Evolutionary conservation across 2,113 vertebrate genomes (phyloP), one percentile per base, ranked within the genome.

Genomic region (Prolemur simus): DNA sequence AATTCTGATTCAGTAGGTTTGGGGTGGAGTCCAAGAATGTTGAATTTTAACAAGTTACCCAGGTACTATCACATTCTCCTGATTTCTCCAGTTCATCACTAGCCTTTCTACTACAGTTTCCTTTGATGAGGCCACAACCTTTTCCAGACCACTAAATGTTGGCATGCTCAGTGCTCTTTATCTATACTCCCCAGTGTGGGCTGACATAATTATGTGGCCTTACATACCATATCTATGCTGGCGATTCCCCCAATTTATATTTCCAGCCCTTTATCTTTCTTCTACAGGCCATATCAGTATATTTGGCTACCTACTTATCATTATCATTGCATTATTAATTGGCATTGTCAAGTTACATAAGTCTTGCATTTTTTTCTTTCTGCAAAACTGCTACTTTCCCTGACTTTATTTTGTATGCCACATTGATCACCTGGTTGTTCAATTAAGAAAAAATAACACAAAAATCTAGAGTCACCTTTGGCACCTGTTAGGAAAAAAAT

Each of bases 101-200:
- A 10, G 1, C 11, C 25, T 82, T 17, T n/a, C 1, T n/a, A 32
- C 7, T 64, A 91, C 42, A n/a, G 2, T 54, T 47, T 81, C n/a
- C 29, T 84, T 37, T 54, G 32, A 29, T n/a, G 29, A 6, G 5
- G 66, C 0, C 14, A 3, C 0, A 5, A 6, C 6, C 20, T 95
- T 83, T 88, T 39, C 25, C 13, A 87, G 60, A 80, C 18, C 10
- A 49, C 4, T 80, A 23, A 18, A n/a, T 73, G 5, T 17, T 90
- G 34, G 12, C 47, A 32, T 54, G 17, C 8, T 60, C 29, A 37
- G 6, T 49, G 8, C 47, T 49, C 6, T 17, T 42, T 76, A 27
- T 34, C 8, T 60, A 23, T 1, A 58, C 17, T 32, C 29, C 0
- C 45, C 21, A 11, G 29, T 0, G 1, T 47, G 20, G 77, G 2